A percentile compares a stretch with the other conserved stretches of the same genome.
phyloP scores from a whole-genome alignment of 2,888 invertebrate genomes.

The Poecilus cupreus region DNA sequence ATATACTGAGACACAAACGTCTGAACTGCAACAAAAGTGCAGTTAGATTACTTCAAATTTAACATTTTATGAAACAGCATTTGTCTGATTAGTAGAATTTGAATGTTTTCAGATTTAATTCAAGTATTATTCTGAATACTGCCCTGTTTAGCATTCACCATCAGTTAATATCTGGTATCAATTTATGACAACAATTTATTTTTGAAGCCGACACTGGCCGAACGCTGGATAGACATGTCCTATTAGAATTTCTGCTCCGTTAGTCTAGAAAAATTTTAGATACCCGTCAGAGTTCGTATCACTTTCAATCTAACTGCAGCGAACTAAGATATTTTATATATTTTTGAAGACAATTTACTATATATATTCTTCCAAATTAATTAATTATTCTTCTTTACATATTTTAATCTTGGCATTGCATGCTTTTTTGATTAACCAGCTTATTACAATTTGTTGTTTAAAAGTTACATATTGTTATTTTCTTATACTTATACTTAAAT shows the following conservation, averaged over 20 bases:
- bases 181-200: constrained; percentile 44
- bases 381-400: too few species aligned
- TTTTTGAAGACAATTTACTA: background rate
- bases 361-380: background rate
- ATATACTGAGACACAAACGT: too few species aligned
- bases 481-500: too few species aligned
- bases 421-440: too few species aligned
- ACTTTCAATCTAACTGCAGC: constrained; percentile 6
- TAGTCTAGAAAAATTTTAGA: constrained; percentile 47
- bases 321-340: constrained; percentile 16
- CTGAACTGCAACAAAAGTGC: too few species aligned
- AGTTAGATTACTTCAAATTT: too few species aligned
- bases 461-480: too few species aligned
- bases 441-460: too few species aligned
- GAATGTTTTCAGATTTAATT: too few species aligned
- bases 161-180: constrained; percentile 31
- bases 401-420: too few species aligned
- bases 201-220: constrained; percentile 9
- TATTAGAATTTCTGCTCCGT: constrained; percentile 54
- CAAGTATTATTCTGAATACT: background rate
- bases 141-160: background rate
- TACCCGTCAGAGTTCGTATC: constrained; percentile 35
- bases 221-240: constrained; percentile 28
- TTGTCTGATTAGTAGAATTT: too few species aligned
- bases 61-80: too few species aligned